Percentiles rank a stretch among this genome's conserved stretches.
phyloP scores from a whole-genome alignment of 2,888 invertebrate species.

The Acanthoscelides obtectus region DNA sequence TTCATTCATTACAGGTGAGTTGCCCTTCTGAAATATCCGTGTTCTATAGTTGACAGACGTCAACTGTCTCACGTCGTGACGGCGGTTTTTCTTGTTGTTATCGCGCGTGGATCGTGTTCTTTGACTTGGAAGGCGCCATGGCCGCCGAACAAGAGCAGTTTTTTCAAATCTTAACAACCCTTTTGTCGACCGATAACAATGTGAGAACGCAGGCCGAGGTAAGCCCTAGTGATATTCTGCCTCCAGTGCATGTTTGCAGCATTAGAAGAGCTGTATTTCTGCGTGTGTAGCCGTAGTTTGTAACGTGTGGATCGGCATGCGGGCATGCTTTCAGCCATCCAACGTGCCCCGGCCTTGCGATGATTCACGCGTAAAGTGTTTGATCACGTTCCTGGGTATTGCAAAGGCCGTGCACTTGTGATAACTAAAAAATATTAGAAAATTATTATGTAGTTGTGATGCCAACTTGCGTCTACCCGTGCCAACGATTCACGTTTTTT shows the following conservation, averaged over 20 bases:
- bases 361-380: neutral
- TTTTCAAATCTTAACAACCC: conserved; percentile 78
- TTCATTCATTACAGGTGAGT: no score
- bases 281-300: neutral
- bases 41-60: neutral
- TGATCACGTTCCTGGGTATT: neutral
- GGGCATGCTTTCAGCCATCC: neutral
- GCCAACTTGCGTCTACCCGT: neutral
- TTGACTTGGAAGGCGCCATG: conserved; percentile 50
- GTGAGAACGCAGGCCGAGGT: conserved; percentile 90
- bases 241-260: neutral
- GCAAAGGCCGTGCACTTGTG: neutral
- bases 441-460: neutral
- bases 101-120: neutral
- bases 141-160: conserved; percentile 79
- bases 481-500: neutral
- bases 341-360: neutral
- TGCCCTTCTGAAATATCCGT: no score
- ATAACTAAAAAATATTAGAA: neutral
- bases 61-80: neutral
- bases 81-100: neutral
- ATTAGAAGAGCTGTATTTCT: neutral
- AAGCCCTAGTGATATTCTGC: conserved; percentile 39
- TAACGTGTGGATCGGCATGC: neutral
- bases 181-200: conserved; percentile 87